Evolutionary conservation across 2,113 vertebrate species (phyloP), one percentile per base, ranked within the genome.

Genomic region (Tychaedon coryphoeus): DNA sequence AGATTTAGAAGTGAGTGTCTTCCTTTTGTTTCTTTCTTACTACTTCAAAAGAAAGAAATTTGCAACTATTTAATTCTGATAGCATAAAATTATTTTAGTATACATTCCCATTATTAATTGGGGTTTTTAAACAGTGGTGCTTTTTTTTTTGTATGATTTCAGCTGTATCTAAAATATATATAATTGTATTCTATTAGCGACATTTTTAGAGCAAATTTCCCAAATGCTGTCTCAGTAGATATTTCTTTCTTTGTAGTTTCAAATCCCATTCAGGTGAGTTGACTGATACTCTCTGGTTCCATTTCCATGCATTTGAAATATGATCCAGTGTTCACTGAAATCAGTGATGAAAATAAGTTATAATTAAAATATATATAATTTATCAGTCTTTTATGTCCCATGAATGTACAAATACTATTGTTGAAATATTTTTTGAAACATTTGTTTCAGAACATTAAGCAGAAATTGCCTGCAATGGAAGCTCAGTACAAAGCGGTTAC

Each of bases 381-480:
- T 62, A 76, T n/a, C 28, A 43, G 60, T n/a, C 31, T 42, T 53
- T 4, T 43, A 14, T 69, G 19, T 85, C 9, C 17, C 8, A 6
- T 36, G 38, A 82, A 36, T 31, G 19, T 42, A 45, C 47, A 85
- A 73, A 83, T 61, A 6, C 14, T 38, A 4, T 16, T 71, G 51
- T 23, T 95, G 57, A 86, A 81, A 15, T 28, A 45, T 25, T 54
- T 90, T 47, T 80, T 78, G 5, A 75, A 62, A 72, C 80, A 23
- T 71, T 77, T 96, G 33, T 84, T 93, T 75, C 94, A 99, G 99
- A 98, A 98, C 78, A 98, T 98, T 72, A 99, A 99, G 91, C 98
- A 99, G 98, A 99, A 98, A 80, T 94, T 99, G 31, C 98, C 98
- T 62, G 94, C 98, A 10, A 98, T 99, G 98, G 99, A 99, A 93